Evolutionary conservation across 1,140 invertebrate genomes (phyloP).

Genomic region (Himalopsyche phryganea): DNA sequence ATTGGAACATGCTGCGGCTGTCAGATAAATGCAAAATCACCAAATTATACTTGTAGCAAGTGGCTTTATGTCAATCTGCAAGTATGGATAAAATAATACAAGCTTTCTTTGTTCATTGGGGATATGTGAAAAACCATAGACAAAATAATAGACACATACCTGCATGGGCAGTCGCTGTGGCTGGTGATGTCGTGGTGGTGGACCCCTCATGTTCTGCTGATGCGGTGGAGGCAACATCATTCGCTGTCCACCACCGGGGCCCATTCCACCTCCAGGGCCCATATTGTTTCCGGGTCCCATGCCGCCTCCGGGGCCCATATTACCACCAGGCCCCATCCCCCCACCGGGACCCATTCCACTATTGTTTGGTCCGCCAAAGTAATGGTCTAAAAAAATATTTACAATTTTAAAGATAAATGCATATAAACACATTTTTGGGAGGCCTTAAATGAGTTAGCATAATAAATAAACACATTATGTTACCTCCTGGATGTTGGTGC

Average conservation of each 20-base stretch:
- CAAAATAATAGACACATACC: too few relatives aligned
- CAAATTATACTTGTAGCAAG: too few relatives aligned
- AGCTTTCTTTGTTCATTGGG: too few relatives aligned
- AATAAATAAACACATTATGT: constrained; percentile 11
- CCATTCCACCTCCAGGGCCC: constrained; percentile 43
- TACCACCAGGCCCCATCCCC: constrained; percentile 21
- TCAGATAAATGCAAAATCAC: too few relatives aligned
- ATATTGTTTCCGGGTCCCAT: constrained; percentile 38
- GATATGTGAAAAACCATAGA: too few relatives aligned
- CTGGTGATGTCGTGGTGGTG: constrained; percentile 47
- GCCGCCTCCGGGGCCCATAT: constrained; percentile 21
- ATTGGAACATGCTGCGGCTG: too few relatives aligned
- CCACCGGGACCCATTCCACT: constrained; percentile 24
- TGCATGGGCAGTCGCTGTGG: constrained; percentile 38
- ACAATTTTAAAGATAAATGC: too few relatives aligned
- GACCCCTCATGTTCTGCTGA: constrained; percentile 38
- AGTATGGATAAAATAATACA: too few relatives aligned
- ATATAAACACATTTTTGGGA: too few relatives aligned
- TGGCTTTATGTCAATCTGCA: too few relatives aligned
- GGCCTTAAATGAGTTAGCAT: too few relatives aligned
- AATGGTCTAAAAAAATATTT: constrained; percentile 1
- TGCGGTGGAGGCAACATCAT: constrained; percentile 35
- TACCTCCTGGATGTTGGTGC: constrained; percentile 47
- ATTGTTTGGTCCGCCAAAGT: constrained; percentile 1
- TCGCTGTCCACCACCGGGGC: constrained; percentile 46